These are phyloP conservation scores for Listronotus oregonensis DNA, from an alignment of 1,140 invertebrate genomes.

Conservation along the genomic window DNA sequence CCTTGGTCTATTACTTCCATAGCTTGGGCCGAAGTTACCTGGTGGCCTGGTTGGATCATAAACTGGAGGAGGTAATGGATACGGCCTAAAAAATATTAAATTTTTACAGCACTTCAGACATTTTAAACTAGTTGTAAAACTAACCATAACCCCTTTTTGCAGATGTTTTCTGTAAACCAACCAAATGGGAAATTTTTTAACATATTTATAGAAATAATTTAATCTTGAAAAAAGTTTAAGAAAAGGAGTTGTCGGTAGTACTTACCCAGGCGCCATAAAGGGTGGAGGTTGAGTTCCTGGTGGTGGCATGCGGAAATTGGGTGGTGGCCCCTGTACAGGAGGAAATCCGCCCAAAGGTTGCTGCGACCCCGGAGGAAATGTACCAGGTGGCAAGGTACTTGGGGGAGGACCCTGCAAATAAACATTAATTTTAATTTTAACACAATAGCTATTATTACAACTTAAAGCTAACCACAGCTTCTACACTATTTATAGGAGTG, in stretches of 20 bases:
- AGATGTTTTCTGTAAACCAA: background rate
- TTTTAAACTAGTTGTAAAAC: no score
- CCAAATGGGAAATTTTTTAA: no score
- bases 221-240: no score
- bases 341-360: conserved; percentile 18
- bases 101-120: no score
- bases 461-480: no score
- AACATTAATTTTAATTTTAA: no score
- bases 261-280: conserved; percentile 48
- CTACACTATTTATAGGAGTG: no score
- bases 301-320: conserved; percentile 52
- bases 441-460: no score
- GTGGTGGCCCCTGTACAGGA: conserved; percentile 44
- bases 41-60: conserved; percentile 49
- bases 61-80: conserved; percentile 43
- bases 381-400: conserved; percentile 24
- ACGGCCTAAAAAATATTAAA: conserved; percentile 35
- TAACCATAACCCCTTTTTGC: background rate
- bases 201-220: no score
- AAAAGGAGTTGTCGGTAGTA: no score
- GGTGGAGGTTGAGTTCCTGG: conserved; percentile 43
- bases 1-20: conserved; percentile 49
- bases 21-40: conserved; percentile 39
- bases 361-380: conserved; percentile 36
- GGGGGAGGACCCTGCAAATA: conserved; percentile 18